Evolutionary conservation across 1,140 invertebrate species (phyloP).

Genomic region (Ptiloglossa arizonensis): DNA sequence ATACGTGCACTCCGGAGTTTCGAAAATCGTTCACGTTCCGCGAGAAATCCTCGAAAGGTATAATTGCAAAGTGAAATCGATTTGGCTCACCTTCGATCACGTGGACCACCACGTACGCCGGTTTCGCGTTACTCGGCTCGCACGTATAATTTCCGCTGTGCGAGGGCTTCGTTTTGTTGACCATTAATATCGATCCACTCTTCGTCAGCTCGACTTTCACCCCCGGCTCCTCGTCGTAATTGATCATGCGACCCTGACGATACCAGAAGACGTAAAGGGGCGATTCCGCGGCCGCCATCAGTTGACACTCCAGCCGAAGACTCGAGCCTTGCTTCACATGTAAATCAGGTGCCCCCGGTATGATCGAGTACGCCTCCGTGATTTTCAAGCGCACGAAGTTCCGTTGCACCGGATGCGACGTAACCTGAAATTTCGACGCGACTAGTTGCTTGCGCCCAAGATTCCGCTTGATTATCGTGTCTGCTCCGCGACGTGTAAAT

Average conservation of each 20-base stretch:
- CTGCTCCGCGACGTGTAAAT: background rate
- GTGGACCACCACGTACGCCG: constrained; percentile 87
- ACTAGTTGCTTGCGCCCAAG: background rate
- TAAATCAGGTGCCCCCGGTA: constrained; percentile 88
- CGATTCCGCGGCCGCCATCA: constrained; percentile 87
- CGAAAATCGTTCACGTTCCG: too few relatives aligned
- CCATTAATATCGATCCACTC: constrained; percentile 82
- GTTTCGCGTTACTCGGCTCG: constrained; percentile 86
- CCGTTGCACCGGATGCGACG: constrained; percentile 77
- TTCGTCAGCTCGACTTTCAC: constrained; percentile 78
- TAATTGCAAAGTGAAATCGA: too few relatives aligned
- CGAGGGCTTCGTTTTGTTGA: constrained; percentile 82
- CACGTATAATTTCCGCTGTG: constrained; percentile 88
- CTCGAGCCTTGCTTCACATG: constrained; percentile 89
- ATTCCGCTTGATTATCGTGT: background rate
- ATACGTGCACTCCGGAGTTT: too few relatives aligned
- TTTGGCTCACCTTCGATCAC: constrained; percentile 82
- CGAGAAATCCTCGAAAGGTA: too few relatives aligned
- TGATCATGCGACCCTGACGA: constrained; percentile 88
- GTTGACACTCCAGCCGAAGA: constrained; percentile 87
- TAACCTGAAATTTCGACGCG: constrained; percentile 67
- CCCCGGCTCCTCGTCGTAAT: constrained; percentile 85
- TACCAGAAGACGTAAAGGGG: constrained; percentile 92
- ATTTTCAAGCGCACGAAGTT: constrained; percentile 75
- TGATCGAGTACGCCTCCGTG: constrained; percentile 88